Evolutionary conservation across 2,888 invertebrate genomes (phyloP).

Genomic region (Drosophila koepferae): DNA sequence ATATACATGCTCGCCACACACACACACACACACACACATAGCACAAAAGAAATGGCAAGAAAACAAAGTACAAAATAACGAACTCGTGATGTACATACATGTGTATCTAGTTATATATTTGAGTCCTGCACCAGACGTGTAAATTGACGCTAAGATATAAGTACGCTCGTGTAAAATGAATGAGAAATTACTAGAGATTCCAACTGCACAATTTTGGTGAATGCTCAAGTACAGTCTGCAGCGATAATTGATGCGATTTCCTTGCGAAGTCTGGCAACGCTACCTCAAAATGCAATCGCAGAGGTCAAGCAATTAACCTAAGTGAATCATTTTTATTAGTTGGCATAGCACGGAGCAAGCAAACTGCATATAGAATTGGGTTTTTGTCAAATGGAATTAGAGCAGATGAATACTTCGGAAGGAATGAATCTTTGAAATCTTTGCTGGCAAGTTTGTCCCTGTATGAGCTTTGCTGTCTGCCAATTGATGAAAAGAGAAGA

Average conservation of each 20-base stretch:
- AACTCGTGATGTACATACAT: not conserved
- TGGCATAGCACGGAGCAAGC: not conserved
- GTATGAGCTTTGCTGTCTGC: too few species aligned
- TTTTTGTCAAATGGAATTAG: conserved; percentile 3
- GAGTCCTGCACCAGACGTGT: conserved; percentile 39
- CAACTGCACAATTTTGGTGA: conserved; percentile 40
- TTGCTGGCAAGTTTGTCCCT: not conserved
- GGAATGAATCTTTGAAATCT: not conserved
- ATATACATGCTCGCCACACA: conserved; percentile 60
- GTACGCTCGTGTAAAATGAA: conserved; percentile 19
- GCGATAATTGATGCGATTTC: not conserved
- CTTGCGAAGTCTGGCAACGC: conserved; percentile 48
- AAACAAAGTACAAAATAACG: not conserved
- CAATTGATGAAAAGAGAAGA: too few species aligned
- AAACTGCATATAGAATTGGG: conserved; percentile 6
- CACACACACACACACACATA: conserved; percentile 33
- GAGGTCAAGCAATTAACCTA: conserved; percentile 46
- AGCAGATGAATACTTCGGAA: not conserved
- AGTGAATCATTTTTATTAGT: conserved; percentile 39
- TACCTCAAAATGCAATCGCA: conserved; percentile 29
- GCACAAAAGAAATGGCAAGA: conserved; percentile 49
- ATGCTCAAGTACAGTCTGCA: conserved; percentile 38
- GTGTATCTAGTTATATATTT: conserved; percentile 10
- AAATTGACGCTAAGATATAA: conserved; percentile 51
- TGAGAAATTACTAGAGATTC: conserved; percentile 41